Conservation (phyloP, 92 coral and sea anemone species). For the Scolanthus callimorphus region DNA sequence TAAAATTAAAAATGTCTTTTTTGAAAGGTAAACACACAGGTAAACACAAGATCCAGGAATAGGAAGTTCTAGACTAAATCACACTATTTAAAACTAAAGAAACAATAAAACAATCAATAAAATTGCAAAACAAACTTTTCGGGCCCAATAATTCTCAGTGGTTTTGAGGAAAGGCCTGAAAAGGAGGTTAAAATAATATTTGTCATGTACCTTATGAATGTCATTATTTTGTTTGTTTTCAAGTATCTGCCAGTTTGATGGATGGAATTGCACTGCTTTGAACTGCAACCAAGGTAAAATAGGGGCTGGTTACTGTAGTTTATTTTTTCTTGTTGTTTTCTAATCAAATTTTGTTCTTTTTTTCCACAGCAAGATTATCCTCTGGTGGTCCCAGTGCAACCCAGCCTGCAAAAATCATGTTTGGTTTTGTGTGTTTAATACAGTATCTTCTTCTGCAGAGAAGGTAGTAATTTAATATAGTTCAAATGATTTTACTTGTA, state of each 20-base stretch:
- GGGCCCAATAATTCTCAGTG: too few species aligned
- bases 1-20: too few species aligned
- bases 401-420: too few species aligned
- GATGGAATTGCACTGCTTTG: conserved; percentile 37
- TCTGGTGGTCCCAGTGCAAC: too few species aligned
- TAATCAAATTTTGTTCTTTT: too few species aligned
- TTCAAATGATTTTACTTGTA: too few species aligned
- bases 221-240: neutral
- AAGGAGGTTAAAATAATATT: too few species aligned
- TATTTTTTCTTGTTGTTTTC: neutral
- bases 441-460: too few species aligned
- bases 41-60: too few species aligned
- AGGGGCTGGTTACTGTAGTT: neutral
- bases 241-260: conserved; percentile 34
- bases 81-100: neutral
- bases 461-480: too few species aligned
- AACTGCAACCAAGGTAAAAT: conserved; percentile 42
- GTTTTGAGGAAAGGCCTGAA: neutral
- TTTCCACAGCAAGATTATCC: too few species aligned
- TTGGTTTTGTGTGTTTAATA: neutral
- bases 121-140: neutral
- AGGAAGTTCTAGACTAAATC: neutral
- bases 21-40: too few species aligned
- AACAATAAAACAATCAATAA: neutral
- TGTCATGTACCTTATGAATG: neutral